These are phyloP conservation scores for Oxystoma pomonae DNA, from an alignment of 2,888 invertebrate species.

Conservation along the genomic window DNA sequence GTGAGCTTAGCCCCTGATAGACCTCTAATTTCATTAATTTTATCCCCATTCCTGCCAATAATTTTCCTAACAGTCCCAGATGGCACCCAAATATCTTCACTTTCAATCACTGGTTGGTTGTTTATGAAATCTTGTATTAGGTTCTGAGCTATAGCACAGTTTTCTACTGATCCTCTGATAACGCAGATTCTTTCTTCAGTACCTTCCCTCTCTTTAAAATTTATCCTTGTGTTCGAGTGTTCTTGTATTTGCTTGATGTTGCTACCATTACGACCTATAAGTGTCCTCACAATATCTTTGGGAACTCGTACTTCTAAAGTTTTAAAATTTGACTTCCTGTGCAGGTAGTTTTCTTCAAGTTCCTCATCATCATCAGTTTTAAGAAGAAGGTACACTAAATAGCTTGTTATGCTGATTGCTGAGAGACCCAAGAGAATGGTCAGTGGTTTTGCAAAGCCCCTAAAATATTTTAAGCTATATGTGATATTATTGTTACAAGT, in stretches of 20 bases:
- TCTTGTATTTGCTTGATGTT: constrained; percentile 72
- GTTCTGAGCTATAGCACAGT: constrained; percentile 67
- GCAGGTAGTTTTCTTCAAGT: constrained; percentile 35
- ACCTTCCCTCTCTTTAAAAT: constrained; percentile 54
- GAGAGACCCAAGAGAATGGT: constrained; percentile 62
- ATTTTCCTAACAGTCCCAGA: constrained; percentile 64
- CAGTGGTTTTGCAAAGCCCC: constrained; percentile 36
- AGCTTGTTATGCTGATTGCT: constrained; percentile 64
- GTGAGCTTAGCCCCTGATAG: constrained; percentile 69
- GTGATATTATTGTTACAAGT: too few relatives aligned
- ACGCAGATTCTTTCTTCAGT: constrained; percentile 60
- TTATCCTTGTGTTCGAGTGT: constrained; percentile 41
- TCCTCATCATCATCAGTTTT: constrained; percentile 59
- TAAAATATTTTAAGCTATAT: too few relatives aligned
- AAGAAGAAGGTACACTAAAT: constrained; percentile 64
- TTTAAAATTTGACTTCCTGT: constrained; percentile 45
- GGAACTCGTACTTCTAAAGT: constrained; percentile 58
- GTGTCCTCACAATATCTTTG: constrained; percentile 59
- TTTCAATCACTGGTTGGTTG: constrained; percentile 64
- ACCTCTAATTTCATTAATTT: constrained; percentile 65
- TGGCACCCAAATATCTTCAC: constrained; percentile 65
- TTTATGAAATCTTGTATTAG: constrained; percentile 62
- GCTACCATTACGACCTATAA: constrained; percentile 73
- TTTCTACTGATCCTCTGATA: constrained; percentile 64
- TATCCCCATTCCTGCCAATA: constrained; percentile 71